Conservation (phyloP, 2,888 invertebrate species). For the Synanthedon formicaeformis region DNA sequence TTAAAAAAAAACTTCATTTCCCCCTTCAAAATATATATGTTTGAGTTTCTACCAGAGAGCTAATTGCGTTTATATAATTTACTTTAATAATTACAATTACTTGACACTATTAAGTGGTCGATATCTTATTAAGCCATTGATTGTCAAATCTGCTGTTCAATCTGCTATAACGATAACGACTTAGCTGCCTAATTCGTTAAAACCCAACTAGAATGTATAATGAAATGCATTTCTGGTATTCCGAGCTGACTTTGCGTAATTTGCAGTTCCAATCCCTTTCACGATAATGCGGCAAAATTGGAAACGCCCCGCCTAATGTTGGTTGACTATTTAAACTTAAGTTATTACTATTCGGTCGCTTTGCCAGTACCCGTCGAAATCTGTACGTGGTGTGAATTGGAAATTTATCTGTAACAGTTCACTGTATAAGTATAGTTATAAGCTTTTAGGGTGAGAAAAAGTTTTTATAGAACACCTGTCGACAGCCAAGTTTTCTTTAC, state of each 20-base stretch:
- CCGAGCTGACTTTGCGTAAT: slow-evolving; percentile 15
- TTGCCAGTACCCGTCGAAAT: slow-evolving; percentile 6
- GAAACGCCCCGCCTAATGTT: slow-evolving; percentile 5
- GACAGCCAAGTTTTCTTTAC: too few species aligned
- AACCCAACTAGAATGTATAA: slow-evolving; percentile 18
- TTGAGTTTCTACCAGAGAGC: too few species aligned
- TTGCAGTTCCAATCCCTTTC: slow-evolving; percentile 12
- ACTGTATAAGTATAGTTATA: too few species aligned
- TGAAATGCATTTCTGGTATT: slow-evolving; percentile 13
- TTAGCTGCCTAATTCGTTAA: slow-evolving; percentile 8
- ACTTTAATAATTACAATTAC: too few species aligned
- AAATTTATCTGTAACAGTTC: background rate
- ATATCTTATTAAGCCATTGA: too few species aligned
- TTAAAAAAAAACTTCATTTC: too few species aligned
- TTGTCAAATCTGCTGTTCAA: background rate
- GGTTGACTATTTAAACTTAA: slow-evolving; percentile 7
- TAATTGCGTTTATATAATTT: too few species aligned
- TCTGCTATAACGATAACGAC: too few species aligned
- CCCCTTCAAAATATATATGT: too few species aligned
- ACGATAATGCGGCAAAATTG: slow-evolving; percentile 8
- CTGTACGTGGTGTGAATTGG: slow-evolving; percentile 8
- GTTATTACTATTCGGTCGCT: slow-evolving; percentile 11
- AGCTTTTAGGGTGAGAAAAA: too few species aligned
- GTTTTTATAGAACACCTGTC: too few species aligned
- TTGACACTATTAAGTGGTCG: too few species aligned